Base-by-base conservation (phyloP, 2,113 vertebrate genomes). In the Catharus bicknelli region DNA sequence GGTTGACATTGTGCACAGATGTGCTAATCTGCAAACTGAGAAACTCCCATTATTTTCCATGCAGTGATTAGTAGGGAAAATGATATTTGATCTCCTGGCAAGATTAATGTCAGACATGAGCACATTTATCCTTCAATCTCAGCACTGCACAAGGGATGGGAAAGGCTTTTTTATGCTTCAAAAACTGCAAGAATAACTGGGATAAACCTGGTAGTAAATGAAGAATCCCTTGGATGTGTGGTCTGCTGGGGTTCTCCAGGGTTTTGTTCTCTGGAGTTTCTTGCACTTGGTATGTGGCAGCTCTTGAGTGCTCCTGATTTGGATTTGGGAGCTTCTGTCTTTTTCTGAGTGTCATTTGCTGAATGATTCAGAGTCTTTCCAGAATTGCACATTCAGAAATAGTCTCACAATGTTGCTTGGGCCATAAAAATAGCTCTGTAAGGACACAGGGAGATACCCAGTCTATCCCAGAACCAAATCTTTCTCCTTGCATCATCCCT, bases 11-110 rank as follows among this genome's bases (percentile, higher is more conserved):
- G 74, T 40, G 86, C 83, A 45, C 77, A 82, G 90, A 92, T 82
- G 92, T 76, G 89, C 90, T 90, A 58, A 90, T 95, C 86, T 91
- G 91, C 86, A 70, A 51, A 80, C 34, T 47, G 96, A 84, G 95
- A 20, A 82, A 85, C 74, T 38, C 50, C 64, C 89, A 73, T 93
- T 63, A 51, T 94, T 92, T 90, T 75, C 80, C 43, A 1, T n/a
- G 80, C 34, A 73, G 76, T 90, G 90, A 90, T 92, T 89, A 83
- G 81, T 27, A 38, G 89, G 83, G 91, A 85, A 80, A 85, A 91
- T 18, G 34, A 58, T 79, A 85, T 4, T 62, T 88, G 62, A 78
- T 93, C 74, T 86, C 17, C 51, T 43, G 89, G 86, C 32, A 81
- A 47, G 94, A 94, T 89, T n/a, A 89, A 53, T n/a, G 83, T 36